Percentiles rank a stretch among this genome's conserved stretches.
Evolutionary conservation across 1,140 invertebrate genomes (phyloP).

Genomic region (Cydia splendana): DNA sequence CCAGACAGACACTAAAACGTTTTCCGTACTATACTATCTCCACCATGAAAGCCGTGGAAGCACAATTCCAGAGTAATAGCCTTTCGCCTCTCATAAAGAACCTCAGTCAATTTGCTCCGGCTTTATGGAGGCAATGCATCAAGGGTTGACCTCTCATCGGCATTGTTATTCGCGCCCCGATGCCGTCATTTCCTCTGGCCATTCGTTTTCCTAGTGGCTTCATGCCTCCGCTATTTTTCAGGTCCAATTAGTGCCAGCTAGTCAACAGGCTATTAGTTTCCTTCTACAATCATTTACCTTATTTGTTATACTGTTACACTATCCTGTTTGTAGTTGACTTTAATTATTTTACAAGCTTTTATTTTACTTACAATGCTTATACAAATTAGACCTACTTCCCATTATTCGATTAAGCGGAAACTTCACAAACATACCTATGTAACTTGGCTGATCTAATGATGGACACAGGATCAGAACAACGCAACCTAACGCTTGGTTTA

Average conservation of each 20-base stretch:
- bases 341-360: neutral
- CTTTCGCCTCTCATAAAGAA: neutral
- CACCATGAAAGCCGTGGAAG: too few species aligned
- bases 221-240: slow-evolving; percentile 35
- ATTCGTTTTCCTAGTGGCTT: slow-evolving; percentile 43
- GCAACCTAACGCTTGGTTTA: too few species aligned
- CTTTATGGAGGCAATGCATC: slow-evolving; percentile 48
- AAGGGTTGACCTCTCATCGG: slow-evolving; percentile 43
- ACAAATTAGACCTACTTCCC: too few species aligned
- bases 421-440: too few species aligned
- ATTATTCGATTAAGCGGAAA: too few species aligned
- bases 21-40: too few species aligned
- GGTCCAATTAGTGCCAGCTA: slow-evolving; percentile 27
- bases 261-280: slow-evolving; percentile 31
- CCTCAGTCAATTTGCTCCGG: slow-evolving; percentile 6
- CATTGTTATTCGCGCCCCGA: slow-evolving; percentile 49
- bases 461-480: too few species aligned
- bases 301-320: slow-evolving; percentile 34
- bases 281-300: slow-evolving; percentile 36
- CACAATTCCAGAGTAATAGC: too few species aligned
- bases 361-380: too few species aligned
- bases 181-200: slow-evolving; percentile 41
- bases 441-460: too few species aligned
- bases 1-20: too few species aligned
- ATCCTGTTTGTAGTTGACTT: neutral